Base-by-base conservation (phyloP, 2,888 invertebrate species). In the Caenorhabditis afra region DNA sequence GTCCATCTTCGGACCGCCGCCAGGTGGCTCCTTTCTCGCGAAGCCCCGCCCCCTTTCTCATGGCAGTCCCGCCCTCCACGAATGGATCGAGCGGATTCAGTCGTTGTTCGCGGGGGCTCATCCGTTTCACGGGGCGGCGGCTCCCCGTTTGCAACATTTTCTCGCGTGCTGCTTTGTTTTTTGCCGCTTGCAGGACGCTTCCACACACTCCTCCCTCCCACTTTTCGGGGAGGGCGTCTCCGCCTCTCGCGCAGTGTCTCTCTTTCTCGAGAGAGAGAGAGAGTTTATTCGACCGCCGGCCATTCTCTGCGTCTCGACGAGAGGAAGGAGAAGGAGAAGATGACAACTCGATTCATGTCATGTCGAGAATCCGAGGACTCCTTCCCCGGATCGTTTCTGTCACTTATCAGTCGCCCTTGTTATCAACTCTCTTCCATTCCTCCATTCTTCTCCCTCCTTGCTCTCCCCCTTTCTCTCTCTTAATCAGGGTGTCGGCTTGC, bases 271-370 rank as follows among this genome's bases (percentile, higher is more conserved):
- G n/a, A n/a, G n/a, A n/a, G n/a, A n/a, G n/a, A n/a, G n/a, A n/a
- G n/a, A 70, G 70, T 70, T 62, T 70, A 45, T 47, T 64, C 71
- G 62, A 49, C 71, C 64, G 50, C 71, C 49, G 50, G 71, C 71
- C 71, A 64, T 62, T 71, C 71, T 71, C 71, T 71, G 71, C 71
- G 71, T 71, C 71, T 71, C 62, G 11, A 35, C 58, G n/a, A 49
- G 50, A 29, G 29, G 3, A 3, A 7, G 29, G 29, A 29, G 29
- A 29, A 29, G 29, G 7, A 29, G 29, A 50, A 53, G 45, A 52
- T 68, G 68, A 68, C 68, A 68, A 71, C 62, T 64, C 71, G 61
- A 55, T 61, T 53, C 62, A 47, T 53, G 70, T 62, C 47, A 47
- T n/a, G n/a, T n/a, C n/a, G n/a, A n/a, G n/a, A n/a, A n/a, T 37